Conservation (phyloP, 2,797 vertebrate species). For the Rhabdophis nuchalis region DNA sequence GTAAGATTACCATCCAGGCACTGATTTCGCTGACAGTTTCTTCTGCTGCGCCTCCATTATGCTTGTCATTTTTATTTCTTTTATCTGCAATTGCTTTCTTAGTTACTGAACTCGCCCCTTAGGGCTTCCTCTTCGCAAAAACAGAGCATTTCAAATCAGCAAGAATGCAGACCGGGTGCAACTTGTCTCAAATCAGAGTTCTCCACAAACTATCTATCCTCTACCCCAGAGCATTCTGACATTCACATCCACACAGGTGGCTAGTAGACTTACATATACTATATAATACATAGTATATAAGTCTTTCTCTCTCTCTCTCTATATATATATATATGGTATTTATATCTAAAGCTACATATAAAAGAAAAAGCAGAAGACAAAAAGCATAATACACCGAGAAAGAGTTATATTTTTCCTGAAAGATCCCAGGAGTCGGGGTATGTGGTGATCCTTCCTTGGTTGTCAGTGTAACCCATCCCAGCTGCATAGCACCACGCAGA, state of each 20-base stretch:
- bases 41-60: slow-evolving; percentile 82
- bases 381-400: slow-evolving; percentile 49
- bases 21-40: slow-evolving; percentile 81
- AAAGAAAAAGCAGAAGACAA: slow-evolving; percentile 39
- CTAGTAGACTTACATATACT: slow-evolving; percentile 51
- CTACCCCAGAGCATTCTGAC: slow-evolving; percentile 67
- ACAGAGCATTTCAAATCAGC: slow-evolving; percentile 70
- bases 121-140: slow-evolving; percentile 79
- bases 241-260: slow-evolving; percentile 65
- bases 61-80: slow-evolving; percentile 90
- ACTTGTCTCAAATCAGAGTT: slow-evolving; percentile 65
- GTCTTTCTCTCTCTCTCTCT: too few relatives aligned
- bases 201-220: slow-evolving; percentile 71
- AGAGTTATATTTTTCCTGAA: slow-evolving; percentile 63
- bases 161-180: slow-evolving; percentile 68
- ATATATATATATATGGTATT: background rate
- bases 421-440: slow-evolving; percentile 68
- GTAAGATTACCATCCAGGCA: slow-evolving; percentile 75
- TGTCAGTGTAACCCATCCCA: slow-evolving; percentile 68
- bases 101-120: slow-evolving; percentile 79
- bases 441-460: slow-evolving; percentile 73
- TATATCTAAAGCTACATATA: slow-evolving; percentile 29
- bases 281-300: background rate
- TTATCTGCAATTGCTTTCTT: slow-evolving; percentile 82
- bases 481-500: slow-evolving; percentile 70